These are phyloP conservation scores for Oryzias celebensis DNA, from an alignment of 2,113 vertebrate genomes.

Conservation along the genomic window DNA sequence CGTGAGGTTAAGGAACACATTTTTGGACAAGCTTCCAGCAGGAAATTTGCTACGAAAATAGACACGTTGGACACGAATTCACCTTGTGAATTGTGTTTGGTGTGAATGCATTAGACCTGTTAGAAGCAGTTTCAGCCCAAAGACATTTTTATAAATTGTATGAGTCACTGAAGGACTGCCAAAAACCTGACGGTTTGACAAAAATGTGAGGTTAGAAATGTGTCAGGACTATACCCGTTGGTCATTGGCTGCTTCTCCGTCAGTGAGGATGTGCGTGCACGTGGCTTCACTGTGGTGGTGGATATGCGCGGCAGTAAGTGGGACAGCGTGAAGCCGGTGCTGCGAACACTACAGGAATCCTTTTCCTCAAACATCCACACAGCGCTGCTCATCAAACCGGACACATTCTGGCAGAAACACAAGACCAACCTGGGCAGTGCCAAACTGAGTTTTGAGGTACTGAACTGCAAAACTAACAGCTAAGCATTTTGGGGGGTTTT, in stretches of 20 bases:
- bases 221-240: background rate
- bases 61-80: too few species aligned
- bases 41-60: too few species aligned
- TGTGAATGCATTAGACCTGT: too few species aligned
- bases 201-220: background rate
- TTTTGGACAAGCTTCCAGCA: too few species aligned
- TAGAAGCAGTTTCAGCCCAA: too few species aligned
- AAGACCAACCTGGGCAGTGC: constrained; percentile 99
- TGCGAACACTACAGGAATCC: constrained; percentile 94
- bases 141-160: too few species aligned
- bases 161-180: background rate
- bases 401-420: constrained; percentile 99
- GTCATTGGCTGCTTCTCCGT: background rate
- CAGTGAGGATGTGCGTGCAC: constrained; percentile 94
- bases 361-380: constrained; percentile 94
- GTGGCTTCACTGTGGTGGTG: constrained; percentile 97
- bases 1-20: too few species aligned
- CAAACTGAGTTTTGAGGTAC: constrained; percentile 98
- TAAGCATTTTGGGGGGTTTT: background rate
- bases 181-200: background rate
- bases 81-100: too few species aligned
- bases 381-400: constrained; percentile 97
- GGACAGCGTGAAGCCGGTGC: constrained; percentile 97
- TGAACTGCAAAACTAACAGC: too few species aligned
- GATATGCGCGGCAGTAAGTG: constrained; percentile 99